These are phyloP conservation scores for Corythucha ciliata DNA, from an alignment of 2,888 invertebrate genomes.

Conservation along the genomic window DNA sequence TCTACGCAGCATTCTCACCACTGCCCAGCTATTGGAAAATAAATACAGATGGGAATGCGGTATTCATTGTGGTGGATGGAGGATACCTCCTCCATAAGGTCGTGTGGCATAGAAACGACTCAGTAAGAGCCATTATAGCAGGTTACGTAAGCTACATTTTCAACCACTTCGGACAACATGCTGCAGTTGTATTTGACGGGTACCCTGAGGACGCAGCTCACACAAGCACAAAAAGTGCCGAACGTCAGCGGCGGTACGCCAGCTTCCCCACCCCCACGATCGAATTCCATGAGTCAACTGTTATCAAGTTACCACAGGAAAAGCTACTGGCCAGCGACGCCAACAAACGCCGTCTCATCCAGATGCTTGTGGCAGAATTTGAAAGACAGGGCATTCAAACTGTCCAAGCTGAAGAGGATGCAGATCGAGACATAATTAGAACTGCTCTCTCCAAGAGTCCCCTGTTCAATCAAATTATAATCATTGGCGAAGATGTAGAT, in stretches of 20 bases:
- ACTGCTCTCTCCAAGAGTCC: not conserved
- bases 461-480: not conserved
- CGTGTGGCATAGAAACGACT: not conserved
- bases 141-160: constrained; percentile 4
- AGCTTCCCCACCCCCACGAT: no score
- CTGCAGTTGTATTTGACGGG: not conserved
- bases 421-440: constrained; percentile 4
- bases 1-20: no score
- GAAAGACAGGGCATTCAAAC: not conserved
- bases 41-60: no score
- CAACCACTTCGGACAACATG: constrained; percentile 1
- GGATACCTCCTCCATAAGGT: no score
- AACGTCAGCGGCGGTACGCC: no score
- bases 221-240: constrained; percentile 5
- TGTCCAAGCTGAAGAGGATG: not conserved
- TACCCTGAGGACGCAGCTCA: constrained; percentile 4
- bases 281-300: no score
- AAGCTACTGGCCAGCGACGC: no score
- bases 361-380: constrained; percentile 4
- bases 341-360: constrained; percentile 9
- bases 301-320: no score
- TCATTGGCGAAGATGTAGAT: not conserved
- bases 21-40: no score
- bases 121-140: not conserved
- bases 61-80: not conserved